phyloP scores from a whole-genome alignment of 2,113 vertebrate genomes.

The Pterocles orientalis region DNA sequence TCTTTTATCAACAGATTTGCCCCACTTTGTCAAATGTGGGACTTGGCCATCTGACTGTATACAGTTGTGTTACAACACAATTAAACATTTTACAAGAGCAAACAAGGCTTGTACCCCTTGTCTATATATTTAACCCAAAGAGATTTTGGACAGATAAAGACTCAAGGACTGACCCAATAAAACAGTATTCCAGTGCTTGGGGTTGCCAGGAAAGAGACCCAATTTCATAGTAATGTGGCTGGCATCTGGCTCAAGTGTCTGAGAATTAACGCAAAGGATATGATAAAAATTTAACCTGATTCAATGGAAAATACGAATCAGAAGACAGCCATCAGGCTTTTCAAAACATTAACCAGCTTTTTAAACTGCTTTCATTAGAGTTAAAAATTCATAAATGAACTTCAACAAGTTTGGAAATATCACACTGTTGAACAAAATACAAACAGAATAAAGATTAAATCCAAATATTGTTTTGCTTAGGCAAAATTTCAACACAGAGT shows the following conservation, averaged over 20 bases:
- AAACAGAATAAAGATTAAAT: slow-evolving; percentile 31
- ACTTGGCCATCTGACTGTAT: not conserved
- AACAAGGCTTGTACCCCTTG: not conserved
- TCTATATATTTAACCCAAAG: not conserved
- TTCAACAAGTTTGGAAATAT: not conserved
- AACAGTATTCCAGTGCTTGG: not conserved
- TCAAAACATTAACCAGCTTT: not conserved
- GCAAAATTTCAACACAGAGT: not conserved
- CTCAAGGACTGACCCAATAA: not conserved
- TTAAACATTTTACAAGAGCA: not conserved
- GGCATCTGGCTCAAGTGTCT: not conserved
- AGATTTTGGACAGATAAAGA: not conserved
- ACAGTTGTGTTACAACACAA: not conserved
- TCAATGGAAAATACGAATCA: not conserved
- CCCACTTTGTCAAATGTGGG: not conserved
- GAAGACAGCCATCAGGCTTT: not conserved
- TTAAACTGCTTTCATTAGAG: not conserved
- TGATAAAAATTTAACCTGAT: not conserved
- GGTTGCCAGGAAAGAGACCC: not conserved
- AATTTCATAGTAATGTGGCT: not conserved
- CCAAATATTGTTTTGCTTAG: not conserved
- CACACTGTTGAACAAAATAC: not conserved
- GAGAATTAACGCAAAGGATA: not conserved
- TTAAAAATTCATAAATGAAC: not conserved
- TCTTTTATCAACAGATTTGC: not conserved